These are phyloP conservation scores for Aplodontia rufa DNA, from an alignment of 2,113 vertebrate genomes.

Conservation along the genomic window DNA sequence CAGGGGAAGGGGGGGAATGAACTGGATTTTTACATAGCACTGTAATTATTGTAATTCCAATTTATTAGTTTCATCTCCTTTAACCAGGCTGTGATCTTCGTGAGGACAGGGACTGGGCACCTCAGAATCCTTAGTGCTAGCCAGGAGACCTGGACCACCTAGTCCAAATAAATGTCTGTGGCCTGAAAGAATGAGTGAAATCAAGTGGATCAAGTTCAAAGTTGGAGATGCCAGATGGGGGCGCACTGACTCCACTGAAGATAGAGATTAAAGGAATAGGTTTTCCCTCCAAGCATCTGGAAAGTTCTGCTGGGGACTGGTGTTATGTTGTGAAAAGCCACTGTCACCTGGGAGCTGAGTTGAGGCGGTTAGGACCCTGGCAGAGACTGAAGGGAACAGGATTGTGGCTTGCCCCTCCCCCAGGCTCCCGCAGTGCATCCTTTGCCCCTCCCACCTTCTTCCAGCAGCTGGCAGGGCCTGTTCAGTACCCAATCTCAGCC, in stretches of 20 bases:
- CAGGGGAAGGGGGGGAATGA: not conserved
- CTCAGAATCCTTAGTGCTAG: not conserved
- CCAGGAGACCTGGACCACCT: not conserved
- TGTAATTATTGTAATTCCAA: constrained; percentile 31
- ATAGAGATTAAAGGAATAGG: constrained; percentile 19
- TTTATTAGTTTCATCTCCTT: not conserved
- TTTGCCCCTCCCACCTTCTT: not conserved
- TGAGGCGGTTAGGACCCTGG: not conserved
- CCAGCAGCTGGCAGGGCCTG: constrained; percentile 21
- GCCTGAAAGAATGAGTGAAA: constrained; percentile 32
- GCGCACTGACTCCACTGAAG: constrained; percentile 70
- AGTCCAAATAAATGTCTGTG: not conserved
- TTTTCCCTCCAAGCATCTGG: constrained; percentile 70
- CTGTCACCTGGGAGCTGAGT: constrained; percentile 25
- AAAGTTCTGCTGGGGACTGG: constrained; percentile 69
- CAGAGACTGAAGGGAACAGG: not conserved
- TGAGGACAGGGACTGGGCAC: constrained; percentile 1
- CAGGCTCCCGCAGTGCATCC: too few relatives aligned
- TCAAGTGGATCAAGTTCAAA: constrained; percentile 43
- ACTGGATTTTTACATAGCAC: not conserved
- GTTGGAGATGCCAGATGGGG: constrained; percentile 74
- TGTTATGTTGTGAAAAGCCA: constrained; percentile 43
- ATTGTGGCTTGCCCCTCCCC: not conserved
- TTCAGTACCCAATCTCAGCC: not conserved
- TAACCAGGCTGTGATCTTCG: not conserved